Conservation (phyloP, 2,888 invertebrate species). For the Drosophila monieri region DNA sequence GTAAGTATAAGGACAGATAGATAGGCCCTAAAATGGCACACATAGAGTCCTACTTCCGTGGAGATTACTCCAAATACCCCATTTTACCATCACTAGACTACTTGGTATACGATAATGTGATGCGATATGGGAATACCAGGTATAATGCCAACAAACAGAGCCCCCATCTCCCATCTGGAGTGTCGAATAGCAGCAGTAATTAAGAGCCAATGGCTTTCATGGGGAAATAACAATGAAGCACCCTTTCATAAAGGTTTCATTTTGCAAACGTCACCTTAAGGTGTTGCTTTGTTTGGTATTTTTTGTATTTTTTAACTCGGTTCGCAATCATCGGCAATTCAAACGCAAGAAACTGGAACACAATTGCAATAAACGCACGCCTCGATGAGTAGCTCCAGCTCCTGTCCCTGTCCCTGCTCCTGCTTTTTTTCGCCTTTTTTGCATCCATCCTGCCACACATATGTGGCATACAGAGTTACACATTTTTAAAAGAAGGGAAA, state of each 20-base stretch:
- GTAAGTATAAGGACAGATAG: no score
- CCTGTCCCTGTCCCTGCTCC: no score
- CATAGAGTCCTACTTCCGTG: no score
- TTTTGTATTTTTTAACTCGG: slow-evolving; percentile 16
- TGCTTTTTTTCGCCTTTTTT: background rate
- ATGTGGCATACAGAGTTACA: slow-evolving; percentile 40
- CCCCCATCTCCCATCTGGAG: background rate
- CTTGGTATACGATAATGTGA: no score
- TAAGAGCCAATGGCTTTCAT: slow-evolving; percentile 1
- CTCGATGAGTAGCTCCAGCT: slow-evolving; percentile 37
- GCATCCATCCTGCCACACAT: slow-evolving; percentile 4
- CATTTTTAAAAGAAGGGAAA: slow-evolving; percentile 36
- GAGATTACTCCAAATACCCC: no score
- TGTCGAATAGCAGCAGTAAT: background rate
- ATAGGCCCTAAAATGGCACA: no score
- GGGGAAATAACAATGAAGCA: background rate
- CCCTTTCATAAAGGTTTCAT: slow-evolving; percentile 3
- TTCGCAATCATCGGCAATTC: slow-evolving; percentile 35
- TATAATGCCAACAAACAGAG: background rate
- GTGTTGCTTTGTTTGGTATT: slow-evolving; percentile 24
- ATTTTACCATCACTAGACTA: no score
- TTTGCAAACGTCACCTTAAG: slow-evolving; percentile 17
- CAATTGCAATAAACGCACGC: slow-evolving; percentile 46
- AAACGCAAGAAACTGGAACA: slow-evolving; percentile 40
- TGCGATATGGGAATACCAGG: no score